These are phyloP conservation scores for Enteromius paludinosus DNA, from an alignment of 2,797 vertebrate species.

Conservation along the genomic window DNA sequence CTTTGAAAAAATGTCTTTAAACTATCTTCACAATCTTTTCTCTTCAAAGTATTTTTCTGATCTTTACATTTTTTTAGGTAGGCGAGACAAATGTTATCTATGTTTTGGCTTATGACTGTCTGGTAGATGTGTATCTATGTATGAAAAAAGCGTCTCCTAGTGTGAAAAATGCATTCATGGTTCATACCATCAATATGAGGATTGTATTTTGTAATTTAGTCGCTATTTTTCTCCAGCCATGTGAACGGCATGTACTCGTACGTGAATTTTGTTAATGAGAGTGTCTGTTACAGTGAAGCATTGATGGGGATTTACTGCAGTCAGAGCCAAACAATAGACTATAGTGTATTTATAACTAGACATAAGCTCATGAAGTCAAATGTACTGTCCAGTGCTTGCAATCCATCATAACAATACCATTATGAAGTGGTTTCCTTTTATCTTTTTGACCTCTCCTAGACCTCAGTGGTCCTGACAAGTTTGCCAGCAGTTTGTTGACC, in stretches of 20 bases:
- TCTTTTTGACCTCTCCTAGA: slow-evolving; percentile 19
- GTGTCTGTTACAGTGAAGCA: slow-evolving; percentile 39
- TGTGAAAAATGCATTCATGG: slow-evolving; percentile 24
- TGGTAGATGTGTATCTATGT: slow-evolving; percentile 33
- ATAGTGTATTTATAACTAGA: slow-evolving; percentile 33
- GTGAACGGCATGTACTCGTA: slow-evolving; percentile 47
- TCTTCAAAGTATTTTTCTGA: neutral
- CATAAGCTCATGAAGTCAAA: slow-evolving; percentile 19
- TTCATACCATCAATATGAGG: slow-evolving; percentile 45
- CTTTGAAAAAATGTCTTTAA: neutral
- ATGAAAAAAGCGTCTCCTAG: slow-evolving; percentile 21
- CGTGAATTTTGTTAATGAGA: slow-evolving; percentile 25
- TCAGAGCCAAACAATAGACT: slow-evolving; percentile 29
- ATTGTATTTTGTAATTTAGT: slow-evolving; percentile 30
- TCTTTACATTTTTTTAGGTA: neutral
- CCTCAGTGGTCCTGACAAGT: slow-evolving; percentile 21
- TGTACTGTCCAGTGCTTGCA: slow-evolving; percentile 15
- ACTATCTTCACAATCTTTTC: neutral
- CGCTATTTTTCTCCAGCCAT: slow-evolving; percentile 45
- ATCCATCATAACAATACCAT: slow-evolving; percentile 33
- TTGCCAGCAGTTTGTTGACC: slow-evolving; percentile 40
- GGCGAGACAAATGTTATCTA: neutral
- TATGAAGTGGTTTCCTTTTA: slow-evolving; percentile 1
- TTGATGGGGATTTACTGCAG: slow-evolving; percentile 14
- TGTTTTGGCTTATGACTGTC: slow-evolving; percentile 9